A percentile compares a stretch with the other conserved stretches of the same genome.
Evolutionary conservation across 2,797 vertebrate genomes (phyloP).

Genomic region (Chiroxiphia lanceolata): DNA sequence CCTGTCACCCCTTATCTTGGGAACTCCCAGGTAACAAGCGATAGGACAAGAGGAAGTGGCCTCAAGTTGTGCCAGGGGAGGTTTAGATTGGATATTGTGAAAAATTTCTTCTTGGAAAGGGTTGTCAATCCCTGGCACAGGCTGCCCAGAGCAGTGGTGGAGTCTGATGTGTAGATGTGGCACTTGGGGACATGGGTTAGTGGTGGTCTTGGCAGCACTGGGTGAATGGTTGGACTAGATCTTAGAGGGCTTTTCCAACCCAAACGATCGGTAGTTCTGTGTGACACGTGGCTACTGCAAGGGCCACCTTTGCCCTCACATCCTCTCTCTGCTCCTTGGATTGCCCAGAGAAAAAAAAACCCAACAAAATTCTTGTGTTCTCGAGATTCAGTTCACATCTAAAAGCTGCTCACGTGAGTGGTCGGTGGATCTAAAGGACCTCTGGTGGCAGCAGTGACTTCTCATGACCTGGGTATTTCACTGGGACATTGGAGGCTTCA

Average conservation of each 20-base stretch:
- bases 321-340: background rate
- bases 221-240: background rate
- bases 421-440: background rate
- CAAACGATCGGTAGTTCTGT: accelerated
- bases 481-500: background rate
- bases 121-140: background rate
- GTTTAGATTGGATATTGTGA: background rate
- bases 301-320: background rate
- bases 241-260: background rate
- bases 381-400: background rate
- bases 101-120: background rate
- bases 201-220: background rate
- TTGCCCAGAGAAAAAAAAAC: background rate
- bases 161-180: background rate
- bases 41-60: background rate
- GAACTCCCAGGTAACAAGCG: accelerated
- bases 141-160: background rate
- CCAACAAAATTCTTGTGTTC: background rate
- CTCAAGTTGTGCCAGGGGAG: background rate
- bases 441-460: background rate
- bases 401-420: background rate
- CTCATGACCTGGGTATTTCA: background rate
- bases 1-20: background rate
- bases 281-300: background rate
- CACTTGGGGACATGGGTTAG: background rate